Evolutionary conservation across 2,113 vertebrate species (phyloP).

Genomic region (Lagopus leucura): DNA sequence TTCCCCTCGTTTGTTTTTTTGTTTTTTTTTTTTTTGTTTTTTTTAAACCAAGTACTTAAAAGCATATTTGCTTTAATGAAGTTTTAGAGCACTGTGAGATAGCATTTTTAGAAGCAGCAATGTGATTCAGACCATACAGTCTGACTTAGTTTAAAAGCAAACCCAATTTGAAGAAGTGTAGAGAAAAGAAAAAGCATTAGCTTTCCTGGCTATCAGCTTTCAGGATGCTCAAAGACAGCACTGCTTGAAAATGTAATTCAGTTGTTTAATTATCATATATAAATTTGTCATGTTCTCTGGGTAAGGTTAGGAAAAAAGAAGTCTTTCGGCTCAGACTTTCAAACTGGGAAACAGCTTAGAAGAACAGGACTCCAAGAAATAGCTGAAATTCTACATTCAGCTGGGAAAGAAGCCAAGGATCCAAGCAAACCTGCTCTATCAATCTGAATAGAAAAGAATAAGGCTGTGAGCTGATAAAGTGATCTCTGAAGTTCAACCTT

Average conservation of each 20-base stretch:
- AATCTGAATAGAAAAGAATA: not conserved
- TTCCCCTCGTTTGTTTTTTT: not conserved
- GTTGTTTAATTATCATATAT: not conserved
- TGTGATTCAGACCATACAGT: not conserved
- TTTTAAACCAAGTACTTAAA: not conserved
- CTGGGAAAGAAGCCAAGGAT: not conserved
- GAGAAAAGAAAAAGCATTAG: not conserved
- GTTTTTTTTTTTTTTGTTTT: not conserved
- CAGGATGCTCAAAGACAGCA: not conserved
- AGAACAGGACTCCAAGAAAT: not conserved
- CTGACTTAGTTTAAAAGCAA: slow-evolving; percentile 9
- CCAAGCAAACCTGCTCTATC: not conserved
- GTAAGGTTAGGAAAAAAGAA: not conserved
- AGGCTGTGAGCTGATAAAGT: not conserved
- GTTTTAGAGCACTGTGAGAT: not conserved
- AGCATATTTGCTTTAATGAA: not conserved
- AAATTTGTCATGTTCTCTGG: not conserved
- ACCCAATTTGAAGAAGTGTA: not conserved
- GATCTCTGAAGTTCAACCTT: not conserved
- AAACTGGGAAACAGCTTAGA: not conserved
- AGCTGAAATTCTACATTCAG: not conserved
- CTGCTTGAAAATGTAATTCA: not conserved
- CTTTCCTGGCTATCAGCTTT: slow-evolving; percentile 8
- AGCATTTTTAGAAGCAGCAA: not conserved
- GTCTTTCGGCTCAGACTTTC: not conserved